These are phyloP conservation scores for Sipha flava DNA, from an alignment of 1,140 invertebrate species.

Conservation along the genomic window DNA sequence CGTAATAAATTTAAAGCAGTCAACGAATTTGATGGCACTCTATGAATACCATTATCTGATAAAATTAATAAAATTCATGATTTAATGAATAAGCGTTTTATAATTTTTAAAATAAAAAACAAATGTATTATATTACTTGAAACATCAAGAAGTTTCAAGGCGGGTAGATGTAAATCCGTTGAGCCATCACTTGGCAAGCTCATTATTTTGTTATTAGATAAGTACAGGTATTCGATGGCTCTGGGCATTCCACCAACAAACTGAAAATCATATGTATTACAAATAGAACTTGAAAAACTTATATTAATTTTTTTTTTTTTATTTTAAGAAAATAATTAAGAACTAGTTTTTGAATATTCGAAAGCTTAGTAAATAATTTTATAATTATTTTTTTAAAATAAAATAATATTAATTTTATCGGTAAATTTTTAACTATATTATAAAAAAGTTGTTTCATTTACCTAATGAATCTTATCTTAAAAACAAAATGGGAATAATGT, in stretches of 20 bases:
- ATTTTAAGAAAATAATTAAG: not conserved
- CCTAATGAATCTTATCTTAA: too few species aligned
- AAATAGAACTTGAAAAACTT: not conserved
- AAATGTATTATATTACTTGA: conserved; percentile 44
- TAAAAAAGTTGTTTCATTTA: too few species aligned
- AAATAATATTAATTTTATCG: too few species aligned
- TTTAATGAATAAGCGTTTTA: too few species aligned
- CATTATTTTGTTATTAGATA: conserved; percentile 64
- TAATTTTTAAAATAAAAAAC: not conserved
- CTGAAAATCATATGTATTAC: conserved; percentile 4
- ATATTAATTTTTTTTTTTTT: not conserved
- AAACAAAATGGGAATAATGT: too few species aligned
- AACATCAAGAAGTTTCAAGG: conserved; percentile 62
- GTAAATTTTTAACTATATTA: too few species aligned
- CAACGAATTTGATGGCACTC: conserved; percentile 56
- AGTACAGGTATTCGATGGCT: conserved; percentile 66
- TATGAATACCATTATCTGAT: conserved; percentile 60
- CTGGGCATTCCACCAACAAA: conserved; percentile 55
- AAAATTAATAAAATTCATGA: not conserved
- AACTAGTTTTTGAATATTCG: not conserved
- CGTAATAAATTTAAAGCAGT: conserved; percentile 59
- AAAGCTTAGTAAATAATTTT: too few species aligned
- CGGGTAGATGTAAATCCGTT: conserved; percentile 59
- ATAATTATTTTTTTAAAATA: too few species aligned
- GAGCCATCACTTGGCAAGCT: conserved; percentile 54